Evolutionary conservation across 2,888 invertebrate genomes (phyloP), one percentile per base, ranked within the genome.

Genomic region (Drosophila bunnanda): DNA sequence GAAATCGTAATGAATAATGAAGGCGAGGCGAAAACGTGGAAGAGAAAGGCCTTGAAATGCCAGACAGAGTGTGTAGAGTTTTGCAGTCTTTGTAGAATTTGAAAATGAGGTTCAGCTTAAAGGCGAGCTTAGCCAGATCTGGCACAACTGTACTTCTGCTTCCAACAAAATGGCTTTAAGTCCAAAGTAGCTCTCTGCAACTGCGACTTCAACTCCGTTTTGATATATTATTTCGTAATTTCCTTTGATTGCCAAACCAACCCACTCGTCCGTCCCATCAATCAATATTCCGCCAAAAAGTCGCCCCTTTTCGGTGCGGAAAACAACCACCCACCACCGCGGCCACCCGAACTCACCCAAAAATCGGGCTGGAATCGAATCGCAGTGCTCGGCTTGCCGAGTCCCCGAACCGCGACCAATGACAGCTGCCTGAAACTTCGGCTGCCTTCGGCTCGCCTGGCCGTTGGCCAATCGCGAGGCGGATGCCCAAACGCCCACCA

Each of bases 1-100:
- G 79, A 52, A 34, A 76, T 77, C 75, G 66, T 86, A 79, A 86
- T 83, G 83, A 86, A 75, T 78, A 76, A 82, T 77, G 73, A 69
- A 61, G 34, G 58, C 25, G 39, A 72, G 53, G 32, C 32, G 12
- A 32, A 10, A 10, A 65, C 65, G 54, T 41, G 38, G 22, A 25
- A 17, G 57, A 3, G 6, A 44, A 48, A 34, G 72, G 36, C 57
- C 48, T 46, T 53, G 32, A 38, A 70, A 39, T 1, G 28, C n/a
- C 46, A 46, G 12, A 17, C 46, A 44, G 32, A 44, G 10, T 32
- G 10, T 32, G 32, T 32, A 34, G 34, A 17, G 17, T 15, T 39
- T 41, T 17, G 48, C 25, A 48, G 30, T 17, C 7, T 48, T 50
- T 9, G 9, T 50, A 20, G 50, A 32, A 20, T 32, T 20, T 3